phyloP scores from a whole-genome alignment of 2,888 invertebrate genomes.

The Euplexia lucipara region DNA sequence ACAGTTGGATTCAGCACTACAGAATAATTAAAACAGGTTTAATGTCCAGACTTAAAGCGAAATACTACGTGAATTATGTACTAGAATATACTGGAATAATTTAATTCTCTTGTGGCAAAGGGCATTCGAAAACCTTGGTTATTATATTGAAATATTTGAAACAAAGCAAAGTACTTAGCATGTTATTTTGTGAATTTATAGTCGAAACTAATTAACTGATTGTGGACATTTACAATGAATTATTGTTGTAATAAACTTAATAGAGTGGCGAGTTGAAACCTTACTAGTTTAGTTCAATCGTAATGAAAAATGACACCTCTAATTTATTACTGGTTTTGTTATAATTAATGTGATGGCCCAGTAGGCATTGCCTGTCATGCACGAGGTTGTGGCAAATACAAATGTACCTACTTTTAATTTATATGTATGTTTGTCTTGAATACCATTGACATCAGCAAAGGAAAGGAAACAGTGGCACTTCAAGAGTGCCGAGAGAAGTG shows the following conservation, averaged over 20 bases:
- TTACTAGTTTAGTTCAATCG: conserved; percentile 52
- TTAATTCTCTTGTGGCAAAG: conserved; percentile 50
- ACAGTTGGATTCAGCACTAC: conserved; percentile 37
- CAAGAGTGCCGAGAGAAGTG: no score
- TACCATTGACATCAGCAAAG: no score
- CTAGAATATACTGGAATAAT: conserved; percentile 35
- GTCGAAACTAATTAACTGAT: conserved; percentile 71
- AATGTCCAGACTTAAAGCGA: conserved; percentile 27
- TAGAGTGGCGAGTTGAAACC: conserved; percentile 61
- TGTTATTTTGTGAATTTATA: conserved; percentile 67
- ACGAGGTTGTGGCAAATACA: neutral
- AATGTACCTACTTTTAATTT: no score
- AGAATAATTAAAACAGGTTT: conserved; percentile 50
- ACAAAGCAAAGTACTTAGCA: conserved; percentile 59
- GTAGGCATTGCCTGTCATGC: conserved; percentile 21
- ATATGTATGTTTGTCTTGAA: no score
- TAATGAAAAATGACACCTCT: conserved; percentile 57
- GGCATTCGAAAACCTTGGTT: conserved; percentile 43
- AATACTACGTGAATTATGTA: conserved; percentile 36
- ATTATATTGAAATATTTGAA: conserved; percentile 52
- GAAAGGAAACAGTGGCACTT: no score
- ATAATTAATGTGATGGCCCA: conserved; percentile 29
- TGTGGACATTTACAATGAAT: conserved; percentile 67
- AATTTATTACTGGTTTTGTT: conserved; percentile 29
- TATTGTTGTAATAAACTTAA: conserved; percentile 66